phyloP scores from a whole-genome alignment of 2,113 vertebrate species.

The Neodon shergylaensis region DNA sequence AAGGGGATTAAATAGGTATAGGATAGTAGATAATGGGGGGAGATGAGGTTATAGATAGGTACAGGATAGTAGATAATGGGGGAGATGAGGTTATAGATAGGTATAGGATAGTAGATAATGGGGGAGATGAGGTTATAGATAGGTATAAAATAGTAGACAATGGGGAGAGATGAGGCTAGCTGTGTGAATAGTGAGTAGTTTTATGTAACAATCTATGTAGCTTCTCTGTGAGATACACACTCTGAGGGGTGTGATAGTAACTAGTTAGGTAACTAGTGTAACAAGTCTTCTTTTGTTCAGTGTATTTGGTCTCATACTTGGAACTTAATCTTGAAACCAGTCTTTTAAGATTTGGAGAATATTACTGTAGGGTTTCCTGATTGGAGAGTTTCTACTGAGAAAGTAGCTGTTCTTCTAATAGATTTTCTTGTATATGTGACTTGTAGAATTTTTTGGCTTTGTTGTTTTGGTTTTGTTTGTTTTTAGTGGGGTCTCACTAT shows the following conservation, averaged over 20 bases:
- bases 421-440: too few species aligned
- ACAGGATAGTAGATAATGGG: neutral
- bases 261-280: neutral
- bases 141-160: too few species aligned
- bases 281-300: neutral
- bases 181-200: neutral
- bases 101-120: neutral
- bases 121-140: neutral
- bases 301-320: neutral
- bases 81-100: too few species aligned
- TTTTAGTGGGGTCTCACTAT: too few species aligned
- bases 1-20: neutral
- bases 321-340: neutral
- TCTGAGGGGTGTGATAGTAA: neutral
- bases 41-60: too few species aligned
- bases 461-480: too few species aligned
- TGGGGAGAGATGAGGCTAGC: neutral
- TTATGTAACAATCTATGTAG: neutral
- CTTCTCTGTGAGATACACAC: neutral
- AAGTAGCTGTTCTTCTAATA: too few species aligned
- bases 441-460: too few species aligned
- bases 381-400: neutral
- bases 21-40: neutral
- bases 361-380: neutral
- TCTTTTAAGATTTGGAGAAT: neutral